Evolutionary conservation across 2,888 invertebrate genomes (phyloP), one percentile per base, ranked within the genome.

Genomic region (Leucoma salicis): DNA sequence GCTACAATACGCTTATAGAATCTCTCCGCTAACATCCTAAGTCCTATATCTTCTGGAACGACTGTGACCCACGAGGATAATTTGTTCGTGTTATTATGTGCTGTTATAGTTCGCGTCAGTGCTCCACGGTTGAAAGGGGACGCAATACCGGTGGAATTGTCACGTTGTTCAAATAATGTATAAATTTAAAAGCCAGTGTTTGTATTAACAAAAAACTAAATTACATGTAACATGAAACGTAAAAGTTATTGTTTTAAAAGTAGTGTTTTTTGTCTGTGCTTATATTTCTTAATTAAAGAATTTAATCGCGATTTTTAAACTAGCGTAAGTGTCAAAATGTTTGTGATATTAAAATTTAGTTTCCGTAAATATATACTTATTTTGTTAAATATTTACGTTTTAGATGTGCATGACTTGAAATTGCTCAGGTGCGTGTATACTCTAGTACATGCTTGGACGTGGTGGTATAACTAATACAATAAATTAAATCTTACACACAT

Each of bases 51-150:
- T 74, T n/a, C n/a, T 76, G 76, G 74, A 77, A 70, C 73, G 62
- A 63, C 63, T 74, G 63, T 78, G 80, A 77, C 79, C 82, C 80
- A 73, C 65, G 78, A 76, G 77, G 74, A 82, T 76, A 86, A 87
- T 77, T 87, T 82, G 85, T 77, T 70, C 73, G 74, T 71, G 77
- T 78, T 74, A 86, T 86, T 87, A 86, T 74, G 70, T 62, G 70
- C 78, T 74, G 86, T 83, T 83, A 81, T 70, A 70, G 74, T 72
- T 70, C 63, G 70, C 74, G 74, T 79, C 84, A 81, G 85, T 82
- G 64, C 68, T 66, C 65, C 65, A 74, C 73, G 75, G 70, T 70
- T 70, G 74, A 57, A 71, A 72, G 78, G 82, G 76, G 78, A 72
- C 77, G 71, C 68, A 61, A 58, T 61, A 61, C 71, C 57, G 57